Base-by-base conservation (phyloP, 2,888 invertebrate species). In the Saturnia pavonia region DNA sequence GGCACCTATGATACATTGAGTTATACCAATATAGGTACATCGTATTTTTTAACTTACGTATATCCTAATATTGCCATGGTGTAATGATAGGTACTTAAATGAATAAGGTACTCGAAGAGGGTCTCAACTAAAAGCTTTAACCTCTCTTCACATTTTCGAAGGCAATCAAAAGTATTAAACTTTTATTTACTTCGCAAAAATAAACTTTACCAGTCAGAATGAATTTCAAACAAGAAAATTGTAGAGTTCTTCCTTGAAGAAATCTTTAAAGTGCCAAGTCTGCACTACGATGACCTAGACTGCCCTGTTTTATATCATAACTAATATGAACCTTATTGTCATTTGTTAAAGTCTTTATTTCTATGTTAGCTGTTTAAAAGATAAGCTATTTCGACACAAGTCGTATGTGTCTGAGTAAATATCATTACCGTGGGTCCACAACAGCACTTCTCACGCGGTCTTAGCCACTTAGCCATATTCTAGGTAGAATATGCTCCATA, bases 401-500 rank as follows among this genome's bases (percentile, higher is more conserved):
- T 67, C 65, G 54, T 25, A 73, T 73, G 74, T 77, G 82, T 83
- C 82, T 81, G 82, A 83, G 90, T 87, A 91, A 91, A 91, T 89
- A 90, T 90, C 88, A 91, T 91, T 91, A 91, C 85, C 75, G 85
- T 80, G 77, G 80, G 87, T 89, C 89, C 85, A 90, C 90, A 89
- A 87, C 87, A 87, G 85, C 80, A 82, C 83, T 86, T 81, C 76
- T 77, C 76, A 76, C 77, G 79, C 68, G 86, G 85, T 86, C 82
- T 83, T 77, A 87, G 85, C 85, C 88, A 88, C 86, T 90, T 87
- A 82, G 82, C 79, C 78, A 82, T 82, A 85, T 79, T 84, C 80
- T 82, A 75, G 72, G 76, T 74, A 73, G 74, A 63, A 74, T 75
- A 74, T 67, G 76, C 79, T 70, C 74, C 66, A 27, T 40, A 22